These are phyloP conservation scores for Gnathonemus longibarbis DNA, from an alignment of 2,113 vertebrate genomes.

Conservation along the genomic window DNA sequence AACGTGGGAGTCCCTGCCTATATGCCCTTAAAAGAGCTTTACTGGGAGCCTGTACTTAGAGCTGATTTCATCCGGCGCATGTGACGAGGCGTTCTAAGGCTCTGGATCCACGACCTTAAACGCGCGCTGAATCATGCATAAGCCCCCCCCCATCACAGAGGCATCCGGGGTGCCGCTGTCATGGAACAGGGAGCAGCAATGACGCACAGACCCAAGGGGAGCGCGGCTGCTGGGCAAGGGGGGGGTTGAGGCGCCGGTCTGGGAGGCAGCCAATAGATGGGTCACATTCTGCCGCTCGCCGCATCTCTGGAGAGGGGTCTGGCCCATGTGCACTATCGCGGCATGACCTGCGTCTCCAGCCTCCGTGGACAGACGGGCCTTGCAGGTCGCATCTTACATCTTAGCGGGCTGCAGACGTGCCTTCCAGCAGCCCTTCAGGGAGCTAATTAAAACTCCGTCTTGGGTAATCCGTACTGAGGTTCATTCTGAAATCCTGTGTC, in stretches of 20 bases:
- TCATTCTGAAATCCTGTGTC: neutral
- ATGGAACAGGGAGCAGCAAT: neutral
- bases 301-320: neutral
- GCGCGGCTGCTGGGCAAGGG: neutral
- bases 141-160: neutral
- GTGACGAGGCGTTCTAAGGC: constrained; percentile 17
- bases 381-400: neutral
- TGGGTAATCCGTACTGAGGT: constrained; percentile 22
- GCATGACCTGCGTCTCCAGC: neutral
- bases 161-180: neutral
- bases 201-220: neutral
- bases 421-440: constrained; percentile 29
- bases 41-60: neutral
- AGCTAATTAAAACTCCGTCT: constrained; percentile 28
- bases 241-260: neutral
- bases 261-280: neutral
- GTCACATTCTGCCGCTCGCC: neutral
- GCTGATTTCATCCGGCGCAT: constrained; percentile 15
- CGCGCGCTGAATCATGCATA: neutral
- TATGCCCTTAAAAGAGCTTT: neutral
- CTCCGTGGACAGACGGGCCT: neutral
- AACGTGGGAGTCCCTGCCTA: neutral
- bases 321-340: neutral
- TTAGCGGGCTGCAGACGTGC: neutral
- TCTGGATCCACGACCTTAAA: constrained; percentile 12